Conservation (phyloP, 2,797 vertebrate genomes). For the Lacerta bilineata region DNA sequence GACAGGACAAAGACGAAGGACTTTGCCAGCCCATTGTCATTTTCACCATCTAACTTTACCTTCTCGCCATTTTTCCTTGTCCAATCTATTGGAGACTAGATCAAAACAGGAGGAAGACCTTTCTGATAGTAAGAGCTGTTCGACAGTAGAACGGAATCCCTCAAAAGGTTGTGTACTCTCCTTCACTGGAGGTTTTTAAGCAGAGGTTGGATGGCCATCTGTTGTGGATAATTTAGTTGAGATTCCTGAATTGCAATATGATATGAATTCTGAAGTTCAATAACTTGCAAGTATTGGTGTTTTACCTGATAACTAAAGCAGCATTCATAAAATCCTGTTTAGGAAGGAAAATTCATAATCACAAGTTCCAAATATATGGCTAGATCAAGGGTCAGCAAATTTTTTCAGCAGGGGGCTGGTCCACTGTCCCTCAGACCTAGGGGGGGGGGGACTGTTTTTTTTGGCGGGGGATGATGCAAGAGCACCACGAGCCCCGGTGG, state of each 20-base stretch:
- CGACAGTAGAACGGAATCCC: no score
- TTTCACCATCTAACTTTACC: neutral
- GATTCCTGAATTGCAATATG: conserved; percentile 28
- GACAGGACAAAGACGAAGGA: neutral
- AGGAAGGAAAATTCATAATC: neutral
- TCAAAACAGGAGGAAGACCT: no score
- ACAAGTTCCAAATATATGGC: conserved; percentile 26
- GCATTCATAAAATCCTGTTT: conserved; percentile 18
- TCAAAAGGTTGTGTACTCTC: no score
- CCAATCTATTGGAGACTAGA: neutral
- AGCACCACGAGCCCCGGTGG: no score
- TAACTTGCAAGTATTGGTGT: conserved; percentile 22
- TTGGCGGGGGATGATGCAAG: no score
- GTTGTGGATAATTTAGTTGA: neutral
- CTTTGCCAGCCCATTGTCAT: neutral
- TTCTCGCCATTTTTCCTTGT: neutral
- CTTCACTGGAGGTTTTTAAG: no score
- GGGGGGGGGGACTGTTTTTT: no score
- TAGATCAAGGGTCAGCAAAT: no score
- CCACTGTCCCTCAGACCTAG: no score
- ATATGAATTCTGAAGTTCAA: conserved; percentile 34
- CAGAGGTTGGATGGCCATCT: no score
- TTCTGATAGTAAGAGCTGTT: no score
- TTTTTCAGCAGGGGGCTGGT: no score
- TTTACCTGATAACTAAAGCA: conserved; percentile 17